Evolutionary conservation across 2,113 vertebrate genomes (phyloP).

Genomic region (Cromileptes altivelis): DNA sequence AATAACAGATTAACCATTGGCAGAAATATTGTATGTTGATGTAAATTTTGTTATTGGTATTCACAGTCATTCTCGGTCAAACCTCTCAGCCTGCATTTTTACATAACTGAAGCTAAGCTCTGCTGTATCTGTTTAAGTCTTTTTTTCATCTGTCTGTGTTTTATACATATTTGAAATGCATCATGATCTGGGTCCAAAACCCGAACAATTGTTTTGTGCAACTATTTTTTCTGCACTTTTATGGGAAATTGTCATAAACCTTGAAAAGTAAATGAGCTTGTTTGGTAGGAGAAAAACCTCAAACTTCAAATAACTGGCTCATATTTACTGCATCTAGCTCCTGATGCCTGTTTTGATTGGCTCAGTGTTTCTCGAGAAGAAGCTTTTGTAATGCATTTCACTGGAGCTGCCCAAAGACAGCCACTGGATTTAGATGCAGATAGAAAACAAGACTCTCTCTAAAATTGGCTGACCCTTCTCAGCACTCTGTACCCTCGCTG

Average conservation of each 20-base stretch:
- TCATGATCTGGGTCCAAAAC: conserved; percentile 43
- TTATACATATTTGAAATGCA: conserved; percentile 64
- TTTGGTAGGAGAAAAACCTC: conserved; percentile 69
- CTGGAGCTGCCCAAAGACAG: conserved; percentile 58
- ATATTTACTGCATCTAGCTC: conserved; percentile 63
- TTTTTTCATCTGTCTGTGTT: conserved; percentile 51
- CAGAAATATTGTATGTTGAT: conserved; percentile 9
- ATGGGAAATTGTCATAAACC: conserved; percentile 56
- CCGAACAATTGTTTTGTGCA: conserved; percentile 52
- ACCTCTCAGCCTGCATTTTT: conserved; percentile 20
- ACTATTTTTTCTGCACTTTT: conserved; percentile 33
- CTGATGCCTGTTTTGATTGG: conserved; percentile 63
- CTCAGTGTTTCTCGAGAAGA: conserved; percentile 39
- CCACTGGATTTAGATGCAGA: conserved; percentile 68
- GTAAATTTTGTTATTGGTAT: neutral
- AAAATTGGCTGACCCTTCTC: conserved; percentile 71
- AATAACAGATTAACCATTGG: neutral
- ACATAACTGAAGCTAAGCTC: conserved; percentile 19
- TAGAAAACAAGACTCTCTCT: conserved; percentile 54
- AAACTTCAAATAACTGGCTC: conserved; percentile 70
- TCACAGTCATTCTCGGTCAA: conserved; percentile 11
- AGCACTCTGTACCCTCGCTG: conserved; percentile 50
- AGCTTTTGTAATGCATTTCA: conserved; percentile 63
- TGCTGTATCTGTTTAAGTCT: conserved; percentile 26
- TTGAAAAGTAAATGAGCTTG: conserved; percentile 58